phyloP scores from a whole-genome alignment of 2,797 vertebrate species.

The Onychomys torridus region DNA sequence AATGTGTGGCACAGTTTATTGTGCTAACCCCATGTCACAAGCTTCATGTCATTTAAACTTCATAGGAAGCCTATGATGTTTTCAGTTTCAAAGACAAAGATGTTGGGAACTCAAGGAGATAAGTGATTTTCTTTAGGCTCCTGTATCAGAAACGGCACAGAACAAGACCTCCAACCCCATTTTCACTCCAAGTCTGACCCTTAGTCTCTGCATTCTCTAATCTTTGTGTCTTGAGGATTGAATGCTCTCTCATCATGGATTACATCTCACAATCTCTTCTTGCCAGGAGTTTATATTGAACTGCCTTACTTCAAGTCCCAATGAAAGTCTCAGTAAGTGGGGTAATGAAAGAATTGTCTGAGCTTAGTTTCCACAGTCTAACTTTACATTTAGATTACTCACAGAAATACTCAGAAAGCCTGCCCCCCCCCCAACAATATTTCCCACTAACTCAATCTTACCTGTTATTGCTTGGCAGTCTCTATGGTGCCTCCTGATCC shows the following conservation, averaged over 20 bases:
- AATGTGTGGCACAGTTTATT: not conserved
- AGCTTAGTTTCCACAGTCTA: not conserved
- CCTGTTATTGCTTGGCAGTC: not conserved
- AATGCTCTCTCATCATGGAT: not conserved
- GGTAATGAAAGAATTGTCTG: not conserved
- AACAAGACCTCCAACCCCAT: not conserved
- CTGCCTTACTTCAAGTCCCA: not conserved
- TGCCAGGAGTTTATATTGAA: not conserved
- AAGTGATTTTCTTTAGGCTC: not conserved
- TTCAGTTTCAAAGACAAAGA: constrained; percentile 41
- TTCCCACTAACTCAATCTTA: not conserved
- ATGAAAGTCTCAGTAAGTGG: not conserved
- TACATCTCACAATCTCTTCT: not conserved
- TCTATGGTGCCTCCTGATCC: not conserved
- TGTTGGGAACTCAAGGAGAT: not conserved
- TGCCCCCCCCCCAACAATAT: too few relatives aligned
- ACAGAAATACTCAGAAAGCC: not conserved
- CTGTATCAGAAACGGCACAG: not conserved
- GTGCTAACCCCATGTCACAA: not conserved
- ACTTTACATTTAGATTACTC: not conserved
- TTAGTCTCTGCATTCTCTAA: not conserved
- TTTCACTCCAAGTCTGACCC: not conserved
- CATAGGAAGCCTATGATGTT: not conserved
- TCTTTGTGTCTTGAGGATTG: too few relatives aligned
- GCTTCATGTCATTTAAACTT: not conserved